Percentiles rank a stretch among this genome's conserved stretches.
Conservation (phyloP, 2,113 vertebrate genomes). For the Centropristis striata region DNA sequence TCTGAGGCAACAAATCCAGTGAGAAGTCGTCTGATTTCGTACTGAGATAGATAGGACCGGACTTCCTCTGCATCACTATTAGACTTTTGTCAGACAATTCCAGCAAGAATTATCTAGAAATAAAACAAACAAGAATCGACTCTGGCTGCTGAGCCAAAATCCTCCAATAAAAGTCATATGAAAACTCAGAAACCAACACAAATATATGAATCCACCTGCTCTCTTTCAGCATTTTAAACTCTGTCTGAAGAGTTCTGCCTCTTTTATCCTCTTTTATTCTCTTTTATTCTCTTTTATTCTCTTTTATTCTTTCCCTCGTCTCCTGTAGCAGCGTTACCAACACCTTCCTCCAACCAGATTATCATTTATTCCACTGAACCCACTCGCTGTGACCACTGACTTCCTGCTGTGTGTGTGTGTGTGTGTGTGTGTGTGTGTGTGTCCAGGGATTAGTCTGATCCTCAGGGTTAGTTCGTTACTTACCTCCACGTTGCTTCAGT, state of each 20-base stretch:
- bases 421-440: not conserved
- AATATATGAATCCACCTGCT: too few species aligned
- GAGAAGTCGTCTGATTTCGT: too few species aligned
- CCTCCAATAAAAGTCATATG: too few species aligned
- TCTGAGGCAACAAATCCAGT: too few species aligned
- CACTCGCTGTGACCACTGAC: conserved; percentile 13
- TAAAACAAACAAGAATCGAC: not conserved
- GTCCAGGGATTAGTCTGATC: conserved; percentile 8
- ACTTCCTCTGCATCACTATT: too few species aligned
- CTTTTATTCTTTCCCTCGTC: conserved; percentile 3
- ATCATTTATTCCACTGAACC: conserved; percentile 26
- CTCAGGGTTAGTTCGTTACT: conserved; percentile 15
- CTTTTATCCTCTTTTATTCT: not conserved
- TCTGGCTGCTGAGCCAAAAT: too few species aligned
- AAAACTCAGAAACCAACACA: not conserved
- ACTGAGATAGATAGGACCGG: too few species aligned
- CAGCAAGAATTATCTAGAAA: not conserved
- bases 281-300: not conserved
- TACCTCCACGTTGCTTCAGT: not conserved
- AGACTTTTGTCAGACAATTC: too few species aligned
- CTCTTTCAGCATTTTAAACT: not conserved
- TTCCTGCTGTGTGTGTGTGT: not conserved
- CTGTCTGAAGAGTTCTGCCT: not conserved
- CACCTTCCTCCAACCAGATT: conserved; percentile 14
- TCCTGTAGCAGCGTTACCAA: conserved; percentile 8